These are phyloP conservation scores for Aspidoscelis tigris DNA, from an alignment of 2,113 vertebrate species.

Conservation along the genomic window DNA sequence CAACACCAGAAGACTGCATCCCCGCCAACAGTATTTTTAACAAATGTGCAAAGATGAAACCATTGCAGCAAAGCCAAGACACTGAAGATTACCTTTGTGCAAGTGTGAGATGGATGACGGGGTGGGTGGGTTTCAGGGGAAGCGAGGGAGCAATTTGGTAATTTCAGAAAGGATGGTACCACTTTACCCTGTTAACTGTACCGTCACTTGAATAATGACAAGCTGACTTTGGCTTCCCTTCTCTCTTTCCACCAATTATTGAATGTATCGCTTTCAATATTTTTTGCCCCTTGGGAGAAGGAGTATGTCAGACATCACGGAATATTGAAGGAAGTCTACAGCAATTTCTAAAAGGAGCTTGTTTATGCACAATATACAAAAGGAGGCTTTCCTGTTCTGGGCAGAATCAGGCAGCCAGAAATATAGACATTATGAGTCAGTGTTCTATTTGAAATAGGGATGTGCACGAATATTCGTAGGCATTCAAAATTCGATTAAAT, in stretches of 20 bases:
- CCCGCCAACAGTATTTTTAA: slow-evolving; percentile 10
- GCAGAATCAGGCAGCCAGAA: background rate
- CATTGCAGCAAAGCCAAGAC: background rate
- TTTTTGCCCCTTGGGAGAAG: slow-evolving; percentile 46
- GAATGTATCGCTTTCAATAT: background rate
- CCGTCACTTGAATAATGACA: slow-evolving; percentile 21
- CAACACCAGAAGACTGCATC: slow-evolving; percentile 27
- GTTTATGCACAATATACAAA: slow-evolving; percentile 49
- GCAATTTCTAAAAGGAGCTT: slow-evolving; percentile 44
- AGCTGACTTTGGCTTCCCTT: background rate
- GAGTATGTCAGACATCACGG: slow-evolving; percentile 38
- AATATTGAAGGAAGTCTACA: slow-evolving; percentile 44
- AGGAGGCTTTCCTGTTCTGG: slow-evolving; percentile 29
- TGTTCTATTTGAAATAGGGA: background rate
- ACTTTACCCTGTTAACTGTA: slow-evolving; percentile 4
- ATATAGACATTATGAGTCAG: slow-evolving; percentile 29
- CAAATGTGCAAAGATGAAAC: background rate
- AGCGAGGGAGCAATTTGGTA: slow-evolving; percentile 19
- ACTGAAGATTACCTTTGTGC: slow-evolving; percentile 1
- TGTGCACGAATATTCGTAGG: no score
- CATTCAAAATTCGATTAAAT: no score
- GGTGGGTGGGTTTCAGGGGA: background rate
- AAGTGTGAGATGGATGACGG: background rate
- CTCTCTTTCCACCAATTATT: background rate
- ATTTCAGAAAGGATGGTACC: slow-evolving; percentile 25